Base-by-base conservation (phyloP, 2,797 vertebrate genomes). In the Rallus crepitans region DNA sequence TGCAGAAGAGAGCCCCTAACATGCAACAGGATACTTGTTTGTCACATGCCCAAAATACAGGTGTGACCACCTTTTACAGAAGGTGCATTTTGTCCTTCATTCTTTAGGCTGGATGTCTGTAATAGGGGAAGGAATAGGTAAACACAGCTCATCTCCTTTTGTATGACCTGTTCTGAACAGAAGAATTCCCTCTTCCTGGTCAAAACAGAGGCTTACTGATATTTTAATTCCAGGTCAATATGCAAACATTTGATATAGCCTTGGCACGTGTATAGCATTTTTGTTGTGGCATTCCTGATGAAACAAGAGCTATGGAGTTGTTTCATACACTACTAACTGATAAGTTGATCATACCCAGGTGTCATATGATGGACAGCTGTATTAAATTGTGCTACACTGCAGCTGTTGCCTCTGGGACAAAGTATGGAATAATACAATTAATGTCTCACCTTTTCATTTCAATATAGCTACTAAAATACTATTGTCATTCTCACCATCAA, bases 381-480 rank as follows among this genome's bases (percentile, higher is more conserved):
- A 57, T 87, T 70, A 89, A 59, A 82, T 88, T 90, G 52, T 80
- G 16, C 39, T 37, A 47, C 11, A 8, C 45, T 48, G 42, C 42
- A 84, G 65, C 84, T 73, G 56, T 56, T 91, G 42, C 75, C 39
- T 79, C 92, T 89, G 37, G n/a, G 25, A 89, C 92, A 68, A 87
- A 79, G 27, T 24, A 57, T 40, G 20, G 60, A 87, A 80, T 57
- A 90, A 84, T 64, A n/a, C 33, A 68, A 61, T 85, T 87, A 77
- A 77, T 89, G 71, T 15, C 25, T 92, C 75, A 55, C 48, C 35
- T 85, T 88, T 89, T 82, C 21, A 52, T 71, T 93, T 87, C 78
- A 86, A 20, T 90, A 68, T 55, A 73, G 53, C 40, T 89, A 21
- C 59, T 68, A 77, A 71, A 94, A 64, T 89, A 70, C 18, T 6